phyloP scores from a whole-genome alignment of 2,797 vertebrate species.

The Hyperoplus lanceolatus region DNA sequence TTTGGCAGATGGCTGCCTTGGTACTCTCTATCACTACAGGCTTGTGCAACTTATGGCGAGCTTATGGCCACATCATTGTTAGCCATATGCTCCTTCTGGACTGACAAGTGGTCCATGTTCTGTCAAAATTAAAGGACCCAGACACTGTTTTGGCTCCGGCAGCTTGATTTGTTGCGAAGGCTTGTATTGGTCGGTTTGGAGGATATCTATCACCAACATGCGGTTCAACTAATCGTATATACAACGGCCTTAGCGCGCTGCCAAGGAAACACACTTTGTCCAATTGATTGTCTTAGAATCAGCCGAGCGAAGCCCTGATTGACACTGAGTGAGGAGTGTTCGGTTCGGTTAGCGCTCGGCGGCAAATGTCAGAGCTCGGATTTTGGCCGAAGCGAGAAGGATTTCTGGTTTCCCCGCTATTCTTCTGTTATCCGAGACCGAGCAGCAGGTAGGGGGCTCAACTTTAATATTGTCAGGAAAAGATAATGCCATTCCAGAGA shows the following conservation, averaged over 20 bases:
- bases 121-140: conserved; percentile 45
- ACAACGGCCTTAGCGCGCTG: background rate
- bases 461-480: conserved; percentile 57
- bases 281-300: conserved; percentile 51
- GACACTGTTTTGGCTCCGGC: background rate
- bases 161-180: background rate
- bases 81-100: conserved; percentile 70
- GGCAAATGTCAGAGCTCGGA: conserved; percentile 19
- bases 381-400: conserved; percentile 41
- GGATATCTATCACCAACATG: conserved; percentile 29
- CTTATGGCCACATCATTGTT: conserved; percentile 59
- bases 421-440: conserved; percentile 58
- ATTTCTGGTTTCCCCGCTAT: conserved; percentile 54
- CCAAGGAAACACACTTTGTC: conserved; percentile 40
- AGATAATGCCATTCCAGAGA: conserved; percentile 47
- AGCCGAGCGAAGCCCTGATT: conserved; percentile 54
- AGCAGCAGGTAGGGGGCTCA: conserved; percentile 54
- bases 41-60: conserved; percentile 68
- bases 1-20: conserved; percentile 64
- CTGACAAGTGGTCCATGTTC: conserved; percentile 28
- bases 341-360: conserved; percentile 24
- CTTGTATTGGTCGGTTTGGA: background rate
- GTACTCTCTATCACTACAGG: conserved; percentile 47
- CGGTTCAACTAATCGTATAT: conserved; percentile 16
- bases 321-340: conserved; percentile 62